Conservation (phyloP, 2,113 vertebrate species). For the Hymenochirus boettgeri region DNA sequence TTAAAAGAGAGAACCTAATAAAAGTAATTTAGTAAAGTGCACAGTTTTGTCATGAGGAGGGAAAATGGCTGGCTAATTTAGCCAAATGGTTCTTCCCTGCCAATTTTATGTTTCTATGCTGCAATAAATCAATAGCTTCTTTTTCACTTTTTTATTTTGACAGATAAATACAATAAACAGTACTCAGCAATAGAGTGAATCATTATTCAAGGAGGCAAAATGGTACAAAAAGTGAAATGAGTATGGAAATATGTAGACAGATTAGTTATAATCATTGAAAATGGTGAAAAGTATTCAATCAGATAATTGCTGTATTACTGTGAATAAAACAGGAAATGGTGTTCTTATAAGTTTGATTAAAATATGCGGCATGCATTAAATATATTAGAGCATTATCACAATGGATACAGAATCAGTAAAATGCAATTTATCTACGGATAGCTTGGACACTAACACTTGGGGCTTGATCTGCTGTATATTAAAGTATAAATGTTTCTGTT, state of each 20-base stretch:
- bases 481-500: too few relatives aligned
- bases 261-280: too few relatives aligned
- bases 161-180: slow-evolving; percentile 33
- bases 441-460: too few relatives aligned
- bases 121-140: slow-evolving; percentile 30
- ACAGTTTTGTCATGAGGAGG: slow-evolving; percentile 18
- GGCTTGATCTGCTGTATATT: too few relatives aligned
- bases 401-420: too few relatives aligned
- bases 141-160: slow-evolving; percentile 26
- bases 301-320: background rate
- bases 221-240: background rate
- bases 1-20: slow-evolving; percentile 23
- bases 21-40: slow-evolving; percentile 33
- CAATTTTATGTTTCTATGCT: slow-evolving; percentile 28
- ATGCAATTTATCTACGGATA: too few relatives aligned
- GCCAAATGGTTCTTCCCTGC: slow-evolving; percentile 28
- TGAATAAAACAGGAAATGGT: too few relatives aligned
- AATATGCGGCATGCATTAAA: too few relatives aligned
- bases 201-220: slow-evolving; percentile 14
- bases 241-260: background rate
- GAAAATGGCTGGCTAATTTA: slow-evolving; percentile 32
- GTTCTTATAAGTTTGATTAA: too few relatives aligned
- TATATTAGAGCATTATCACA: too few relatives aligned
- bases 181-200: slow-evolving; percentile 19
- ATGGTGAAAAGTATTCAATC: background rate